These are phyloP conservation scores for Geopemphigus sp. DNA, from an alignment of 1,140 invertebrate species.

Conservation along the genomic window DNA sequence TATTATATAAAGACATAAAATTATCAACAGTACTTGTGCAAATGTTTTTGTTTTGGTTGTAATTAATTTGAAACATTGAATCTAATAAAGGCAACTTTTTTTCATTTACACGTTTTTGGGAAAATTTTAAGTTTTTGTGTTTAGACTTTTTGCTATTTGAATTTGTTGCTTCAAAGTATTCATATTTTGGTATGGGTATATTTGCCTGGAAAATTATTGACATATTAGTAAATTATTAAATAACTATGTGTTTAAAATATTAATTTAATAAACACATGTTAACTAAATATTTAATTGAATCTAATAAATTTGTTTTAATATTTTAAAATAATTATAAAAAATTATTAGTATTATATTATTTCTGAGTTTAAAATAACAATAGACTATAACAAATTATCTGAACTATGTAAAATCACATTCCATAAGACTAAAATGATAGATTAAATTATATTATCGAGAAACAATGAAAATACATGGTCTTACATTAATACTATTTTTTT, in stretches of 20 bases:
- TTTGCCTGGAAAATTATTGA: slow-evolving; percentile 21
- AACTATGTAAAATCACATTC: too few species aligned
- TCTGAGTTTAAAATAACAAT: too few species aligned
- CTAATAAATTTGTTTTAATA: too few species aligned
- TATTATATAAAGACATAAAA: slow-evolving; percentile 42
- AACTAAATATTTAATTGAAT: too few species aligned
- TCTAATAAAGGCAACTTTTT: slow-evolving; percentile 19
- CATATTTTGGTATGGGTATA: slow-evolving; percentile 6
- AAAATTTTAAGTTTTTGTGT: slow-evolving; percentile 6
- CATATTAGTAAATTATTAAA: background rate
- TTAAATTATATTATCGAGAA: too few species aligned
- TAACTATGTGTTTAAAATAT: background rate
- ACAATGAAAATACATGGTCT: too few species aligned
- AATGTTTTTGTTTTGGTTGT: slow-evolving; percentile 22
- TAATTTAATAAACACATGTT: background rate
- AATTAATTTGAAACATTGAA: slow-evolving; percentile 43
- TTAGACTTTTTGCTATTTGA: slow-evolving; percentile 7
- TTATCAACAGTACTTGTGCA: slow-evolving; percentile 20
- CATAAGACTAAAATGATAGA: too few species aligned
- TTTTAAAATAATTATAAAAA: too few species aligned
- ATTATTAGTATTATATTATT: too few species aligned
- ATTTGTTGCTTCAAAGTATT: slow-evolving; percentile 23
- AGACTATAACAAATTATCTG: too few species aligned
- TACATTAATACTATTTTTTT: too few species aligned
- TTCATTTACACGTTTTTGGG: slow-evolving; percentile 13